These are phyloP conservation scores for Orcinus orca DNA, from an alignment of 2,113 vertebrate genomes.

Conservation along the genomic window DNA sequence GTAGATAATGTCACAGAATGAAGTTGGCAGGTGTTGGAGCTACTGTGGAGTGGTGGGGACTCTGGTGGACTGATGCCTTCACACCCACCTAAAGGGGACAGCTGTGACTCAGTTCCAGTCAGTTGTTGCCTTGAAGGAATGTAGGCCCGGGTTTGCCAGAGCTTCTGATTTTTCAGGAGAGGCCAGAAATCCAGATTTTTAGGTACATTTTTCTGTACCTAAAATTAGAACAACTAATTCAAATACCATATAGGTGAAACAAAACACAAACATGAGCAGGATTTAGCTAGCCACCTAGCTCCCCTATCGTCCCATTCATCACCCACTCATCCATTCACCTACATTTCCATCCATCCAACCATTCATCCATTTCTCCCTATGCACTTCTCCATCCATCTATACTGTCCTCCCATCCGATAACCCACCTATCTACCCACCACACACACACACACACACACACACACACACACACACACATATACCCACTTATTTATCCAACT, in stretches of 20 bases:
- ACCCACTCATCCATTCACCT: too few species aligned
- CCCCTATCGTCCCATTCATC: neutral
- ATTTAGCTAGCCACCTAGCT: neutral
- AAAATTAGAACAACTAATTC: neutral
- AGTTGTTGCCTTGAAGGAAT: neutral
- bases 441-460: neutral
- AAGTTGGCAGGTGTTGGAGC: neutral
- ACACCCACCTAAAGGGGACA: neutral
- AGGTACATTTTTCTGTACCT: neutral
- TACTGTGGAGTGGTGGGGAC: fast-evolving
- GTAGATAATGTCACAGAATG: neutral
- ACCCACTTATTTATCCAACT: neutral
- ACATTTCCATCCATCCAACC: neutral
- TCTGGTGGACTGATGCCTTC: neutral
- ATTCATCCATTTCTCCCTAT: neutral
- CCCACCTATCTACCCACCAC: neutral
- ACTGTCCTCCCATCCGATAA: neutral
- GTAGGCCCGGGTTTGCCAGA: neutral
- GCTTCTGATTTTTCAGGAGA: neutral
- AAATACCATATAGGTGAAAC: neutral
- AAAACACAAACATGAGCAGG: neutral
- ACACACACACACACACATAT: neutral
- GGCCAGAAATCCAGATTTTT: neutral
- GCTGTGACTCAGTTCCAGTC: neutral
- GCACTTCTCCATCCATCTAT: neutral